A percentile compares a stretch with the other conserved stretches of the same genome.
phyloP scores from a whole-genome alignment of 53 echinoderm and acorn worm species.

The Mesocentrotus franciscanus region DNA sequence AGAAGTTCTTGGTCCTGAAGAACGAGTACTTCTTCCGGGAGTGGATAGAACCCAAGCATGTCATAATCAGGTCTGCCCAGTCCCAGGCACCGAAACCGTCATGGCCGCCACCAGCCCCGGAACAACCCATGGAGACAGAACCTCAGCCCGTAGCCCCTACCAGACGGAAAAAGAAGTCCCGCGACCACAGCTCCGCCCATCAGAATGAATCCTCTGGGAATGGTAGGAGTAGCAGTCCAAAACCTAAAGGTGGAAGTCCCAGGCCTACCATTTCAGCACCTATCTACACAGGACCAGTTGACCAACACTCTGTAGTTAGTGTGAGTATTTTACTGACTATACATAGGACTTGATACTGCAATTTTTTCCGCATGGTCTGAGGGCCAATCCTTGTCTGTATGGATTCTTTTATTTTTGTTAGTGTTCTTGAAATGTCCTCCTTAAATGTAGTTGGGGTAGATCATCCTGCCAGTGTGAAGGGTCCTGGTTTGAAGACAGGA shows the following conservation, averaged over 20 bases:
- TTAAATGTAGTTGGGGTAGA: too few relatives aligned
- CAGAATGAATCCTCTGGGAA: conserved; percentile 9
- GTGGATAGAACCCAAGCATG: conserved; percentile 68
- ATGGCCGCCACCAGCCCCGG: conserved; percentile 63
- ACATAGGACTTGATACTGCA: background rate
- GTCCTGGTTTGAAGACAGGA: too few relatives aligned
- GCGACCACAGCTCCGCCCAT: background rate
- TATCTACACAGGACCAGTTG: conserved; percentile 64
- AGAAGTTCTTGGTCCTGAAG: conserved; percentile 60
- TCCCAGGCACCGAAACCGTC: conserved; percentile 52
- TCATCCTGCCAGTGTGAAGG: too few relatives aligned
- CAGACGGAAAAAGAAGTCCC: conserved; percentile 51
- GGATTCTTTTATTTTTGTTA: too few relatives aligned
- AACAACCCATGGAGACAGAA: conserved; percentile 43
- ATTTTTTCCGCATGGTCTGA: background rate
- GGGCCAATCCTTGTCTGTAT: too few relatives aligned
- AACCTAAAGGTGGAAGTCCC: conserved; percentile 22
- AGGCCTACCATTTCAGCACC: conserved; percentile 58
- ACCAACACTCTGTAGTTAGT: conserved; percentile 62
- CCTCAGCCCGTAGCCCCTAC: conserved; percentile 35
- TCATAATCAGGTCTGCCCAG: conserved; percentile 56
- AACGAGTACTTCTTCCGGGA: conserved; percentile 59
- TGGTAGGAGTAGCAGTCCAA: conserved; percentile 37
- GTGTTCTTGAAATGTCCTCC: too few relatives aligned
- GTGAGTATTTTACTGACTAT: conserved; percentile 9